phyloP scores from a whole-genome alignment of 2,797 vertebrate genomes.

The Fundulus diaphanus region DNA sequence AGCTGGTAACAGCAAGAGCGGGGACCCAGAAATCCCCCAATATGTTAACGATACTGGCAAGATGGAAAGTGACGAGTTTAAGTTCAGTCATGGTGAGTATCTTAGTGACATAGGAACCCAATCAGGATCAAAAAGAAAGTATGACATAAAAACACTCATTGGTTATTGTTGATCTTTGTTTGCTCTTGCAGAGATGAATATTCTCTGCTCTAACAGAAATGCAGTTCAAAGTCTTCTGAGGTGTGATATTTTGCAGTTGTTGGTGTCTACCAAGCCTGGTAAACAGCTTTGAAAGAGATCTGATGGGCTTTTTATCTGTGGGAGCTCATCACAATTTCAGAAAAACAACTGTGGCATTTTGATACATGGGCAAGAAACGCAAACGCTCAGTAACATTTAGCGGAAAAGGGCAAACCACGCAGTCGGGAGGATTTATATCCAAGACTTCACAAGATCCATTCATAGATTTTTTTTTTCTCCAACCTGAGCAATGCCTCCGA shows the following conservation, averaged over 20 bases:
- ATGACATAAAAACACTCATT: constrained; percentile 37
- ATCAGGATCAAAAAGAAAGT: constrained; percentile 35
- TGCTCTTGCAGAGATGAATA: constrained; percentile 46
- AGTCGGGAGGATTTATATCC: constrained; percentile 21
- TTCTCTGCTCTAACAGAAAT: constrained; percentile 26
- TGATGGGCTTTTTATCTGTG: constrained; percentile 52
- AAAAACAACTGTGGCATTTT: constrained; percentile 47
- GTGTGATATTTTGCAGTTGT: constrained; percentile 46
- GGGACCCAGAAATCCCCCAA: neutral
- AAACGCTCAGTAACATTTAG: constrained; percentile 20
- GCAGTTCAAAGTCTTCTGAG: constrained; percentile 29
- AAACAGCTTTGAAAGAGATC: constrained; percentile 56
- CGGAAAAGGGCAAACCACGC: constrained; percentile 47
- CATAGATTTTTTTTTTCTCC: constrained; percentile 45
- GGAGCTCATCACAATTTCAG: constrained; percentile 39
- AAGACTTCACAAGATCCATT: constrained; percentile 11
- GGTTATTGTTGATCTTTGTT: constrained; percentile 15
- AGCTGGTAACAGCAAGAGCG: constrained; percentile 7
- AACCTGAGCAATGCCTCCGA: constrained; percentile 98
- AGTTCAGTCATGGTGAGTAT: constrained; percentile 16
- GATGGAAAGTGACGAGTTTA: constrained; percentile 29
- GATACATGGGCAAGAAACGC: constrained; percentile 27
- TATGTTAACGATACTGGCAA: constrained; percentile 12
- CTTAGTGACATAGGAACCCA: constrained; percentile 34
- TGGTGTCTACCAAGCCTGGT: constrained; percentile 51